These are phyloP conservation scores for Aproaerema taeniolella DNA, from an alignment of 2,888 invertebrate genomes.

Conservation along the genomic window DNA sequence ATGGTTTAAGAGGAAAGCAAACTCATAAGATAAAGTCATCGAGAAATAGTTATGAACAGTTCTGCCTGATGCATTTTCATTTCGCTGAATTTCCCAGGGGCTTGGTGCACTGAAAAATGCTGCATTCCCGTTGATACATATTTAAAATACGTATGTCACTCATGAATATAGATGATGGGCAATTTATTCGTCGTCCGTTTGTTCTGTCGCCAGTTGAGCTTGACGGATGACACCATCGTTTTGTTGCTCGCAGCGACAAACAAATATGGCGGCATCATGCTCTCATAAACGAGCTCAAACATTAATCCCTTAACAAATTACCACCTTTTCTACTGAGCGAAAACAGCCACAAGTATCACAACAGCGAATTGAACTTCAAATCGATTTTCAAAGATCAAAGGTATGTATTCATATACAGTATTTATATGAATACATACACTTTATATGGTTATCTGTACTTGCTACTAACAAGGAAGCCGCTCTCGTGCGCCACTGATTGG, in stretches of 20 bases:
- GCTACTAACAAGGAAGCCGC: no score
- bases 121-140: constrained; percentile 24
- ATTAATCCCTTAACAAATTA: constrained; percentile 69
- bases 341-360: constrained; percentile 44
- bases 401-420: no score
- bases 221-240: constrained; percentile 61
- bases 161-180: constrained; percentile 64
- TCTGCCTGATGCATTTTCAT: not conserved
- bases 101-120: constrained; percentile 11
- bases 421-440: no score
- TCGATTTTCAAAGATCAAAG: no score
- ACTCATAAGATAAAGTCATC: no score
- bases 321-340: constrained; percentile 42
- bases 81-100: constrained; percentile 13
- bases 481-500: no score
- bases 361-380: no score
- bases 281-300: constrained; percentile 66
- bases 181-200: constrained; percentile 59
- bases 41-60: not conserved
- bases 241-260: constrained; percentile 55
- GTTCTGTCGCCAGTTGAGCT: constrained; percentile 66
- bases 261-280: constrained; percentile 65
- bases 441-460: no score
- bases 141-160: constrained; percentile 44
- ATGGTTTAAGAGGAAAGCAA: no score